These are phyloP conservation scores for Ctenopoma multispine DNA, from an alignment of 2,797 vertebrate genomes.

Conservation along the genomic window DNA sequence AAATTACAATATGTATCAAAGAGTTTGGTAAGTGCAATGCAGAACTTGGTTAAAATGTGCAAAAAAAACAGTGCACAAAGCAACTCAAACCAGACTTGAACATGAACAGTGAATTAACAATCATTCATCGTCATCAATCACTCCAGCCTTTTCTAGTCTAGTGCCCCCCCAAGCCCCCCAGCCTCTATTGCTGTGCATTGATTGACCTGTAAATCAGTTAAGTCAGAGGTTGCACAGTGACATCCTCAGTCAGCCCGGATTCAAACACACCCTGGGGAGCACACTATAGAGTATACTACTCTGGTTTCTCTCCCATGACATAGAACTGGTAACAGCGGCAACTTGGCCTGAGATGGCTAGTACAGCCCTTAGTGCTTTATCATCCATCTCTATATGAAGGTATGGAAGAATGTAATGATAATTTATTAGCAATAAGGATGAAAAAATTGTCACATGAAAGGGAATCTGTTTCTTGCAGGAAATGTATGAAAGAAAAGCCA, in stretches of 20 bases:
- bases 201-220: constrained; percentile 6
- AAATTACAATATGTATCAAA: constrained; percentile 78
- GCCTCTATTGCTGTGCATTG: constrained; percentile 45
- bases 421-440: constrained; percentile 8
- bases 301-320: constrained; percentile 29
- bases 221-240: constrained; percentile 12
- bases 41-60: constrained; percentile 71
- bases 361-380: constrained; percentile 60
- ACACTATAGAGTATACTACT: constrained; percentile 4
- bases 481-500: not conserved
- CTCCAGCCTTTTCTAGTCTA: constrained; percentile 14
- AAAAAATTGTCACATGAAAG: constrained; percentile 42
- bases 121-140: too few relatives aligned
- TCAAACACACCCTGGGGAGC: constrained; percentile 21
- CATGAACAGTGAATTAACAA: constrained; percentile 52
- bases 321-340: constrained; percentile 40
- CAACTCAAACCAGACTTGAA: constrained; percentile 58
- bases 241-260: constrained; percentile 30
- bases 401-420: constrained; percentile 45
- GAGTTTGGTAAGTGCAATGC: constrained; percentile 82
- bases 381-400: constrained; percentile 30
- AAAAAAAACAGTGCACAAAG: constrained; percentile 66
- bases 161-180: constrained; percentile 2
- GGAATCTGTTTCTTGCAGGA: constrained; percentile 8
- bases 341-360: constrained; percentile 52